phyloP scores from a whole-genome alignment of 2,888 invertebrate species.

The Erynnis tages region DNA sequence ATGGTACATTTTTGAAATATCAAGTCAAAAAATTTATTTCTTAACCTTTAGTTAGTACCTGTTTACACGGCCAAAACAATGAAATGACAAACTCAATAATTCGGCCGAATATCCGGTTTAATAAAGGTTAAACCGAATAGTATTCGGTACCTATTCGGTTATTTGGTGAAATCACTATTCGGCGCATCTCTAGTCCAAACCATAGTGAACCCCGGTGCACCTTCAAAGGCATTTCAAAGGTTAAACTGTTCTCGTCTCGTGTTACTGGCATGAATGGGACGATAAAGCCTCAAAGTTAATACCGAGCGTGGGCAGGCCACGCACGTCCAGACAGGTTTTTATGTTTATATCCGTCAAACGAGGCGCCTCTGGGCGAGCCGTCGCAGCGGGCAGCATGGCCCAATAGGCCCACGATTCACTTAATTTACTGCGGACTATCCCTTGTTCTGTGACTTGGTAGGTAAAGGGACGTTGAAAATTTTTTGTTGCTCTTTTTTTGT shows the following conservation, averaged over 20 bases:
- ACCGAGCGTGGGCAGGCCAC: slow-evolving; percentile 59
- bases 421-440: slow-evolving; percentile 60
- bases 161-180: too few species aligned
- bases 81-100: too few species aligned
- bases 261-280: slow-evolving; percentile 66
- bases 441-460: background rate
- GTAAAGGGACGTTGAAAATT: too few species aligned
- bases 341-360: slow-evolving; percentile 62
- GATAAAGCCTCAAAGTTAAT: slow-evolving; percentile 70
- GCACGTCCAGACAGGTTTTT: slow-evolving; percentile 50
- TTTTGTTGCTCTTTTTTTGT: too few species aligned
- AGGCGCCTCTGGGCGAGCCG: slow-evolving; percentile 62
- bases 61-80: too few species aligned
- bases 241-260: slow-evolving; percentile 53
- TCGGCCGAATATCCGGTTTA: too few species aligned
- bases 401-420: slow-evolving; percentile 50
- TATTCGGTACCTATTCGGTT: too few species aligned
- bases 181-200: too few species aligned
- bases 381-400: slow-evolving; percentile 59
- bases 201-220: slow-evolving; percentile 16
- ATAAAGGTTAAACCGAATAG: too few species aligned
- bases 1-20: too few species aligned
- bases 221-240: slow-evolving; percentile 52
- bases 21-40: too few species aligned
- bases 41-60: too few species aligned